phyloP scores from a whole-genome alignment of 1,140 invertebrate species.

The Druon quercuslanigerum region DNA sequence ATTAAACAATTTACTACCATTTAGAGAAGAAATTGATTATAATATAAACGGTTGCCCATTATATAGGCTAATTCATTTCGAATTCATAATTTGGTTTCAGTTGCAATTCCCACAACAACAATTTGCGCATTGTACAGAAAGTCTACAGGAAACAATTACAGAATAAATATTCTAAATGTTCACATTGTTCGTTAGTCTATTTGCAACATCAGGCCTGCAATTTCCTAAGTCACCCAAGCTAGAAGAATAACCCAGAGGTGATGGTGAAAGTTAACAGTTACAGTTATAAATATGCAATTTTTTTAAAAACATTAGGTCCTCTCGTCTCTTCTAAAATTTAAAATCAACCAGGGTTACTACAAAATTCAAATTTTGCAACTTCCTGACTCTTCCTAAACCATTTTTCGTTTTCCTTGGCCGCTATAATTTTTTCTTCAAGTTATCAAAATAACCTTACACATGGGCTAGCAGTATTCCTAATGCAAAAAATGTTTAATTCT shows the following conservation, averaged over 20 bases:
- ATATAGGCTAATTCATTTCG: too few species aligned
- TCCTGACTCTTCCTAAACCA: too few species aligned
- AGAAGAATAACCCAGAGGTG: conserved; percentile 27
- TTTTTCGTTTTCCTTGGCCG: too few species aligned
- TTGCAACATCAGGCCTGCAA: conserved; percentile 12
- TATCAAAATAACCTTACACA: too few species aligned
- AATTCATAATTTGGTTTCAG: background rate
- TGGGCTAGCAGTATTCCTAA: too few species aligned
- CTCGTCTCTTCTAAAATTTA: conserved; percentile 10
- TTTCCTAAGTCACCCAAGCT: conserved; percentile 29
- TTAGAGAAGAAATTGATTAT: too few species aligned
- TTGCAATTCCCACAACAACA: background rate
- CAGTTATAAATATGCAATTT: background rate
- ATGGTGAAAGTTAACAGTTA: conserved; percentile 29
- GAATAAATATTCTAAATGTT: conserved; percentile 24
- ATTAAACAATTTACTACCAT: too few species aligned
- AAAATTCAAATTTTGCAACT: background rate
- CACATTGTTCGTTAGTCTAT: conserved; percentile 19
- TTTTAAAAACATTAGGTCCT: background rate
- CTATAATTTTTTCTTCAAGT: too few species aligned
- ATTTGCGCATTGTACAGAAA: background rate
- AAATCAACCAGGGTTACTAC: background rate
- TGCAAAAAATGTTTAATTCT: too few species aligned
- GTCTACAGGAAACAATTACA: conserved; percentile 4
- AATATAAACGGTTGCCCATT: too few species aligned